These are phyloP conservation scores for Bolborhynchus lineola DNA, from an alignment of 2,113 vertebrate genomes.

Conservation along the genomic window DNA sequence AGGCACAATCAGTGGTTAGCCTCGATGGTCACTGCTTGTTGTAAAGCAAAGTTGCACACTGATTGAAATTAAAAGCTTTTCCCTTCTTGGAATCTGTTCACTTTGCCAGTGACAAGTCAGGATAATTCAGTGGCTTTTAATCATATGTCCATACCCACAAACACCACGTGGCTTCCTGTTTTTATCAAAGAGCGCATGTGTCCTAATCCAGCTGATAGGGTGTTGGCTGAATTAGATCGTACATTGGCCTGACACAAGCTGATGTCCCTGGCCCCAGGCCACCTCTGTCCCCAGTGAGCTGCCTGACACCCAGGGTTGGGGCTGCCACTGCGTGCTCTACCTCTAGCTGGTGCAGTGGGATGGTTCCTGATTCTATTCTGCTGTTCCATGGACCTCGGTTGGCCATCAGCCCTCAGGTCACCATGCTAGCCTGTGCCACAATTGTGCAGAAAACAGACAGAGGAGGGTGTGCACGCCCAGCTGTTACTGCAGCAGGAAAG, in stretches of 20 bases:
- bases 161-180: neutral
- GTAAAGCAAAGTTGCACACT: neutral
- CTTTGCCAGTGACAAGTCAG: neutral
- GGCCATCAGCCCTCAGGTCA: neutral
- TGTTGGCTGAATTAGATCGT: neutral
- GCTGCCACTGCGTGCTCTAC: neutral
- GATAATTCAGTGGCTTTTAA: neutral
- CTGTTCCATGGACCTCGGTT: rapidly evolving
- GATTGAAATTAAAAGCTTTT: neutral
- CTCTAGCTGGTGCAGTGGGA: neutral
- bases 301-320: neutral
- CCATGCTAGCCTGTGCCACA: neutral
- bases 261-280: neutral
- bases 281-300: neutral
- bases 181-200: neutral
- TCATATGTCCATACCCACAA: neutral
- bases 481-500: too few species aligned
- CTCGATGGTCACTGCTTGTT: neutral
- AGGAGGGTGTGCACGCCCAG: neutral
- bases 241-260: neutral
- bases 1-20: neutral
- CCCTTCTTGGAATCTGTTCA: neutral
- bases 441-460: neutral
- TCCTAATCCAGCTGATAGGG: neutral
- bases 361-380: neutral